A percentile compares a stretch with the other conserved stretches of the same genome.
Evolutionary conservation across 1,140 invertebrate genomes (phyloP).

Genomic region (Drosophila paulistorum): DNA sequence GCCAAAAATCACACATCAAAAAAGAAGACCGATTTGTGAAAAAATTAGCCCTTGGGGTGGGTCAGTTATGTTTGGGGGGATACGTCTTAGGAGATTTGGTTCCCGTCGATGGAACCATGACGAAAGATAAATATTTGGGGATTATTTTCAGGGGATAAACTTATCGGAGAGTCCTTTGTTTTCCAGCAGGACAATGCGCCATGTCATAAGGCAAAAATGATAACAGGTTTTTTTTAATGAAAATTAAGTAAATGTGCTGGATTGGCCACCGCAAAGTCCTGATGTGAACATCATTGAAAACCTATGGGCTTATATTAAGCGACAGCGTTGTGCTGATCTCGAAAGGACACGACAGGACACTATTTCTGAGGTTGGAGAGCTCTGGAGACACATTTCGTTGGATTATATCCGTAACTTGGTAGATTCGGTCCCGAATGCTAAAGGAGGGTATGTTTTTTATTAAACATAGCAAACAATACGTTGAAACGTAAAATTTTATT

Average conservation of each 20-base stretch:
- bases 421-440: too few species aligned
- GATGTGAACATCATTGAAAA: constrained; percentile 18
- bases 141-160: not conserved
- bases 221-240: not conserved
- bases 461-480: too few species aligned
- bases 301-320: constrained; percentile 27
- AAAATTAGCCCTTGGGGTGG: too few species aligned
- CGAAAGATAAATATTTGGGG: not conserved
- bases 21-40: too few species aligned
- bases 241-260: constrained; percentile 4
- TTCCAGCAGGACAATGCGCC: constrained; percentile 18
- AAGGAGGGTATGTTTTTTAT: too few species aligned
- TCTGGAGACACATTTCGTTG: too few species aligned
- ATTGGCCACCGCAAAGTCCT: constrained; percentile 6
- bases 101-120: too few species aligned
- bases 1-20: too few species aligned
- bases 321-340: constrained; percentile 13
- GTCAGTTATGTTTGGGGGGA: too few species aligned
- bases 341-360: constrained; percentile 9
- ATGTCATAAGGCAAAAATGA: constrained; percentile 2
- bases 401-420: too few species aligned
- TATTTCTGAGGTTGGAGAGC: constrained; percentile 18
- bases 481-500: too few species aligned
- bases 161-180: not conserved
- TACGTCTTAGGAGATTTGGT: too few species aligned